Evolutionary conservation across 1,140 invertebrate genomes (phyloP).

Genomic region (Ceratitis capitata): DNA sequence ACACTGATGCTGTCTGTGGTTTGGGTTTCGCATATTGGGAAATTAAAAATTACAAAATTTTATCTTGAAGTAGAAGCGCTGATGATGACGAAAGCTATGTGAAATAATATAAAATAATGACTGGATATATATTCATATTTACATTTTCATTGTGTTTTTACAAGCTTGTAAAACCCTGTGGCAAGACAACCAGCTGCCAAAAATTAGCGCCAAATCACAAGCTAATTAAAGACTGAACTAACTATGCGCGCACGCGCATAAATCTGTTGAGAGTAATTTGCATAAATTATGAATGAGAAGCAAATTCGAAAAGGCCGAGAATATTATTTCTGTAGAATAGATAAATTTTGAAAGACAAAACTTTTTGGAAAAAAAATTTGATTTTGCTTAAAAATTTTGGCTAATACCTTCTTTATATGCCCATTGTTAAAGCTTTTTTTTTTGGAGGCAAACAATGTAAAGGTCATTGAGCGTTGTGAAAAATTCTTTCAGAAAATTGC

Average conservation of each 20-base stretch:
- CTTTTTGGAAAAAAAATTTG: not conserved
- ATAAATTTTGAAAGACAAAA: not conserved
- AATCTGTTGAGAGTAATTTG: not conserved
- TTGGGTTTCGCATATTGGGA: too few species aligned
- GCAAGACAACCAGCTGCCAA: not conserved
- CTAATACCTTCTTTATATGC: not conserved
- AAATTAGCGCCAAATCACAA: not conserved
- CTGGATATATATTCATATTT: not conserved
- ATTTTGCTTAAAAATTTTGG: not conserved
- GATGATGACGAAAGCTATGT: not conserved
- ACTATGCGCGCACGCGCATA: not conserved
- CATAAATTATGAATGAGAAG: not conserved
- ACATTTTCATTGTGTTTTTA: too few species aligned
- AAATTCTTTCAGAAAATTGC: not conserved
- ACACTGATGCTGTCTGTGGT: not conserved
- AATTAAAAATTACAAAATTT: not conserved
- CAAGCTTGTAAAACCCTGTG: not conserved
- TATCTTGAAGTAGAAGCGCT: not conserved
- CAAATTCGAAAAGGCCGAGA: too few species aligned
- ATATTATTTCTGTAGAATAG: too few species aligned
- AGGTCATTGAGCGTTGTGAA: not conserved
- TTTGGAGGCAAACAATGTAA: not conserved
- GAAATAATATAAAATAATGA: not conserved
- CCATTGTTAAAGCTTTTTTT: not conserved
- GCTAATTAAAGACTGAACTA: not conserved